Percentiles rank a stretch among this genome's conserved stretches.
phyloP scores from a whole-genome alignment of 2,888 invertebrate species.

The Mimachlamys varia region DNA sequence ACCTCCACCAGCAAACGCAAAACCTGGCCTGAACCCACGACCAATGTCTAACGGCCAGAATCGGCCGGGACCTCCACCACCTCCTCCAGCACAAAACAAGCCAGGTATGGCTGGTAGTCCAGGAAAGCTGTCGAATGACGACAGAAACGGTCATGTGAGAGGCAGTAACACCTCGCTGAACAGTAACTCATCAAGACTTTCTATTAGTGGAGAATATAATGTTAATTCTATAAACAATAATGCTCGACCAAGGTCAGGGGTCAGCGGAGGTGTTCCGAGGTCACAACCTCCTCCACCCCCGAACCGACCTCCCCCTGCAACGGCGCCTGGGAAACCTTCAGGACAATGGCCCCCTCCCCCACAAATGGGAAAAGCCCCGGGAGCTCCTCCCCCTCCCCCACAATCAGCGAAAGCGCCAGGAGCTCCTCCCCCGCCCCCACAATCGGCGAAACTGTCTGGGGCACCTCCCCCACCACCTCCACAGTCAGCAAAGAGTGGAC shows the following conservation, averaged over 20 bases:
- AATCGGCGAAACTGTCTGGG: constrained; percentile 49
- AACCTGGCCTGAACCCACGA: not conserved
- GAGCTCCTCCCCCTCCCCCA: constrained; percentile 53
- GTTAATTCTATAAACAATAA: constrained; percentile 12
- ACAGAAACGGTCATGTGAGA: constrained; percentile 6
- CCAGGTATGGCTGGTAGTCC: constrained; percentile 42
- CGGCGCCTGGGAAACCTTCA: constrained; percentile 51
- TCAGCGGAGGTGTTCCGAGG: constrained; percentile 51
- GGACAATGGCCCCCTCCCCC: constrained; percentile 56
- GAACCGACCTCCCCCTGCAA: constrained; percentile 53
- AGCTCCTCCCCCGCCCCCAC: constrained; percentile 60
- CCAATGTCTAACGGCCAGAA: constrained; percentile 4
- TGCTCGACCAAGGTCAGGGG: constrained; percentile 39
- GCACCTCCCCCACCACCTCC: constrained; percentile 49
- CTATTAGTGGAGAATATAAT: not conserved
- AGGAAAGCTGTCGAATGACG: constrained; percentile 12
- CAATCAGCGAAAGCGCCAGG: constrained; percentile 67
- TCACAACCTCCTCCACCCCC: constrained; percentile 59
- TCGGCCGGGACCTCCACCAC: constrained; percentile 74
- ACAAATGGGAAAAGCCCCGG: constrained; percentile 43
- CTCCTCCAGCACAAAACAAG: constrained; percentile 51
- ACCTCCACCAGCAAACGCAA: constrained; percentile 74
- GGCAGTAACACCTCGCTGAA: not conserved
- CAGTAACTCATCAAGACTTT: constrained; percentile 13
- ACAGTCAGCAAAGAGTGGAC: not conserved